Evolutionary conservation across 2,888 invertebrate species (phyloP).

Genomic region (Parnassius apollo): DNA sequence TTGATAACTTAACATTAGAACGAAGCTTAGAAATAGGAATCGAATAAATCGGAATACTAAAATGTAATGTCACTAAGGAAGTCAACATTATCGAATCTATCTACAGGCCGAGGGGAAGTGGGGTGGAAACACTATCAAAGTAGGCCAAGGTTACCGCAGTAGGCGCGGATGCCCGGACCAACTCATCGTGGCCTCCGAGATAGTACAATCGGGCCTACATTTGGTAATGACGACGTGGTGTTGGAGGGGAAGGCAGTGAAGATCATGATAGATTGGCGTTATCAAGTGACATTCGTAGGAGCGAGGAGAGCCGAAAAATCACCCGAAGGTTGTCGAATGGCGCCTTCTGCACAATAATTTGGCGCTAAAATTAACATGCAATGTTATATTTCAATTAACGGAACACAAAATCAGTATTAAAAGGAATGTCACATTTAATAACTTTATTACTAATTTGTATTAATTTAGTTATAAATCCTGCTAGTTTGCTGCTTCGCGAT

Average conservation of each 20-base stretch:
- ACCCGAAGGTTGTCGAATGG: constrained; percentile 48
- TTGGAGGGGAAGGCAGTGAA: constrained; percentile 33
- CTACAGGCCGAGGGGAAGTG: constrained; percentile 43
- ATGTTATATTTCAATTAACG: not conserved
- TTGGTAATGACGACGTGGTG: constrained; percentile 26
- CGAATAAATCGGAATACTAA: constrained; percentile 10
- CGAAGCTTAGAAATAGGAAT: constrained; percentile 4
- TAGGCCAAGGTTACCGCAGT: constrained; percentile 66
- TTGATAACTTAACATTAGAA: not conserved
- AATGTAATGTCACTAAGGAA: constrained; percentile 47
- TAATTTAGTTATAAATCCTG: no score
- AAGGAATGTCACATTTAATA: no score
- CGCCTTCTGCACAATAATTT: constrained; percentile 21
- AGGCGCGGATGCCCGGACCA: constrained; percentile 39
- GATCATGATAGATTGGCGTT: constrained; percentile 40
- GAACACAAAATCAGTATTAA: no score
- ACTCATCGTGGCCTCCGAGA: constrained; percentile 47
- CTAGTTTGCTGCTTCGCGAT: no score
- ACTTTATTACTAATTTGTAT: no score
- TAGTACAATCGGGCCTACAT: constrained; percentile 40
- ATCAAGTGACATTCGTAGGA: constrained; percentile 37
- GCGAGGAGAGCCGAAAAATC: constrained; percentile 49
- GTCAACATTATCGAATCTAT: constrained; percentile 54
- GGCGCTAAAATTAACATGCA: constrained; percentile 28
- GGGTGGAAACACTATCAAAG: constrained; percentile 56